Evolutionary conservation across 2,888 invertebrate species (phyloP), one percentile per base, ranked within the genome.

Genomic region (Taenaris catops): DNA sequence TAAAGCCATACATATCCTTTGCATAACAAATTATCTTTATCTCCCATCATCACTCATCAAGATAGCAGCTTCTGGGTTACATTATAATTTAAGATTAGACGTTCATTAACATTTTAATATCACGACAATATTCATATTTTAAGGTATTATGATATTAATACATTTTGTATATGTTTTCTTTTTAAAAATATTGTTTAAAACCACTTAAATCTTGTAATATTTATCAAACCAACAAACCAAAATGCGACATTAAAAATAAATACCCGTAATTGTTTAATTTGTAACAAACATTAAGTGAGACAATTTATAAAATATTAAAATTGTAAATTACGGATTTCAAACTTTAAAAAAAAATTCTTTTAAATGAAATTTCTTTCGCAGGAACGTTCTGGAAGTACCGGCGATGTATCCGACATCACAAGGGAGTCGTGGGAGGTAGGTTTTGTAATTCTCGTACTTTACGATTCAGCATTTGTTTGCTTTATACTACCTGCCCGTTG

Each of bases 371-470:
- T 41, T 51, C 60, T 58, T 47, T 68, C 55, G 25, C 54, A 88
- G 79, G 89, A 88, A 44, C 88, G 91, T 34, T 88, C 89, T 41
- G 90, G 89, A 50, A 92, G 92, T 62, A 90, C 91, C 40, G 92
- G 92, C 37, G 94, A 94, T 67, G 92, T 94, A 18, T 89, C 91
- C 4, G 95, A 95, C 61, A 87, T 95, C 47, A 95, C 95, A 34
- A 91, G 94, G 64, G 96, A 96, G 74, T 96, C 95, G 44, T 96
- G 96, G 96, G 96, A 96, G 96, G 96, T 96, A 83, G 91, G 94
- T 89, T 7, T 14, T 14, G n/a, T n/a, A n/a, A n/a, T n/a, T n/a
- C n/a, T n/a, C n/a, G n/a, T n/a, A n/a, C n/a, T n/a, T n/a, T n/a
- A n/a, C n/a, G n/a, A n/a, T n/a, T n/a, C n/a, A n/a, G n/a, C n/a